Evolutionary conservation across 1,140 invertebrate genomes (phyloP).

Genomic region (Danaus plexippus): DNA sequence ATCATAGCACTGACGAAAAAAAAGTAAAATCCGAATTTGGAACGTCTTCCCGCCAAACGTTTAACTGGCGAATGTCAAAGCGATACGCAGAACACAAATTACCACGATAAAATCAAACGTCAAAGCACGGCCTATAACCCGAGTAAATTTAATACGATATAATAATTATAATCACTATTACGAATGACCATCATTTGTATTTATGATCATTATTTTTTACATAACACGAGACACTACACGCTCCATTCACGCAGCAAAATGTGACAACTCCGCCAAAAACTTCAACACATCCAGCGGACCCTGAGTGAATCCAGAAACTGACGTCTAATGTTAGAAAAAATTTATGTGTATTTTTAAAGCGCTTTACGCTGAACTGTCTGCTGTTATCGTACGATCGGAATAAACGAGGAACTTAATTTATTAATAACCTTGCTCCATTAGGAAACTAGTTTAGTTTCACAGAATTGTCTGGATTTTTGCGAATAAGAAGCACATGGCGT

Average conservation of each 20-base stretch:
- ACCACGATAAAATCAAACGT: slow-evolving; percentile 24
- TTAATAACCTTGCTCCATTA: too few relatives aligned
- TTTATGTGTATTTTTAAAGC: slow-evolving; percentile 2
- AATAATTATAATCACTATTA: slow-evolving; percentile 21
- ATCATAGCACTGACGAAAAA: slow-evolving; percentile 42
- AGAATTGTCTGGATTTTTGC: too few relatives aligned
- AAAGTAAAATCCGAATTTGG: slow-evolving; percentile 26
- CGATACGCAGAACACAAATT: slow-evolving; percentile 23
- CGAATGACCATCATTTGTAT: slow-evolving; percentile 25
- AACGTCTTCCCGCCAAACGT: slow-evolving; percentile 47
- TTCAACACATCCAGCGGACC: slow-evolving; percentile 21
- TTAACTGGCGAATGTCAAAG: slow-evolving; percentile 32
- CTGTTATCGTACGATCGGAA: slow-evolving; percentile 33
- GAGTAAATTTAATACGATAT: slow-evolving; percentile 20
- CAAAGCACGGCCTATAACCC: slow-evolving; percentile 19
- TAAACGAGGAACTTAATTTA: slow-evolving; percentile 11
- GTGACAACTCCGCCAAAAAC: slow-evolving; percentile 23
- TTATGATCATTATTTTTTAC: slow-evolving; percentile 22
- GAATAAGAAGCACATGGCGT: too few relatives aligned
- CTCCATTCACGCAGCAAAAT: slow-evolving; percentile 33
- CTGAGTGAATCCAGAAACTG: slow-evolving; percentile 20
- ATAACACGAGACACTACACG: slow-evolving; percentile 28
- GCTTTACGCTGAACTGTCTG: slow-evolving; percentile 8
- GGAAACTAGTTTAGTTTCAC: too few relatives aligned
- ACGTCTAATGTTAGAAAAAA: slow-evolving; percentile 23